phyloP scores from a whole-genome alignment of 1,140 invertebrate species.

The Nylanderia fulva region DNA sequence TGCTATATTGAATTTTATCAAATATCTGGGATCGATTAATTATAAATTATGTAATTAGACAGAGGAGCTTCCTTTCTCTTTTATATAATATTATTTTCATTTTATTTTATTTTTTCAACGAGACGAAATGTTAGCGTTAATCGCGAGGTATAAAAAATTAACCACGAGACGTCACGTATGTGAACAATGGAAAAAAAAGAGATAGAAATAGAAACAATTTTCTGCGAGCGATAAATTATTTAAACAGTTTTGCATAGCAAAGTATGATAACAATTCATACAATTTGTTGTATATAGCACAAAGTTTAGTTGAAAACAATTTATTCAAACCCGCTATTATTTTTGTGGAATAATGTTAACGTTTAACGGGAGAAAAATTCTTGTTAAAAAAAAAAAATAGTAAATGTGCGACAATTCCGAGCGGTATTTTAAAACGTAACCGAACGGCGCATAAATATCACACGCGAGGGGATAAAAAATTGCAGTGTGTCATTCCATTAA shows the following conservation, averaged over 20 bases:
- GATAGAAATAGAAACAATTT: constrained; percentile 15
- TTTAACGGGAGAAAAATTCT: background rate
- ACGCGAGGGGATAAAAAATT: constrained; percentile 32
- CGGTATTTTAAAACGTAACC: background rate
- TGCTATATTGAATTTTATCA: background rate
- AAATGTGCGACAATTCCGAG: background rate
- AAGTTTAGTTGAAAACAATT: constrained; percentile 49
- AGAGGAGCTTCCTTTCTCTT: too few species aligned
- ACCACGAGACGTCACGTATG: background rate
- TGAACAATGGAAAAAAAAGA: background rate
- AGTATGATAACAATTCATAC: constrained; percentile 24
- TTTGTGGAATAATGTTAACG: constrained; percentile 28
- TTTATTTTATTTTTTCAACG: too few species aligned
- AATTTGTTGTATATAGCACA: constrained; percentile 27
- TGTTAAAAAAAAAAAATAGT: constrained; percentile 32
- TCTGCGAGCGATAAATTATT: constrained; percentile 14
- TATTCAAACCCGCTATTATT: constrained; percentile 21
- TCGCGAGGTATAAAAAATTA: constrained; percentile 41
- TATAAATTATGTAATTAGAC: background rate
- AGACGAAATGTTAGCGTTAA: constrained; percentile 2
- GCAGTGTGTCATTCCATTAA: constrained; percentile 66
- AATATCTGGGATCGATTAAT: background rate
- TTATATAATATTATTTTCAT: background rate
- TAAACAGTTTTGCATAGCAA: constrained; percentile 27
- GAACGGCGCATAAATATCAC: background rate